phyloP scores from a whole-genome alignment of 1,140 invertebrate species.

The Mercenaria mercenaria region DNA sequence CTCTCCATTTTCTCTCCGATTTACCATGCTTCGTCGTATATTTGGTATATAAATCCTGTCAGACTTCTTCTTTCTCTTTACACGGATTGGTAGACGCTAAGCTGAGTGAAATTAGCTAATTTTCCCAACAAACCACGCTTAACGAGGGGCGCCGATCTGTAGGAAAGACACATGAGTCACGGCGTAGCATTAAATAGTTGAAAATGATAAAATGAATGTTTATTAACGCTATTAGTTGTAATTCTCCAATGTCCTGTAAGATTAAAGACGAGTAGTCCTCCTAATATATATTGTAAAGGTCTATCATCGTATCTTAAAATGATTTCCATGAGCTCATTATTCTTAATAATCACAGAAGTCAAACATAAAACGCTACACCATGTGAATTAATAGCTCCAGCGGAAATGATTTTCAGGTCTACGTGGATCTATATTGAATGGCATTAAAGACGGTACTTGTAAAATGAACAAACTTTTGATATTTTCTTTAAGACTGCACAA shows the following conservation, averaged over 20 bases:
- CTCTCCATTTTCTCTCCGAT: no score
- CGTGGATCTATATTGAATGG: no score
- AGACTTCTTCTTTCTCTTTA: neutral
- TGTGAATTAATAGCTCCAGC: no score
- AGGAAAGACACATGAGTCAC: neutral
- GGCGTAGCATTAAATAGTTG: neutral
- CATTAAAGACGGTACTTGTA: no score
- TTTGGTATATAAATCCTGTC: conserved; percentile 17
- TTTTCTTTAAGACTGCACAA: no score
- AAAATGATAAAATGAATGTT: neutral
- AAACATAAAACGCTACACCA: no score
- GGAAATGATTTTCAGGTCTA: no score
- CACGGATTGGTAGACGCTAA: conserved; percentile 32
- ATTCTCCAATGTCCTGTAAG: neutral
- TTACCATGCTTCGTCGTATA: neutral
- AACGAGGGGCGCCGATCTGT: conserved; percentile 5
- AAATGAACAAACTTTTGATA: no score
- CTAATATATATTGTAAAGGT: conserved; percentile 12
- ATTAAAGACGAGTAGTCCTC: neutral
- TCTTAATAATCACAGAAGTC: neutral
- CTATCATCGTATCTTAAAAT: neutral
- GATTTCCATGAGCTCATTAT: neutral
- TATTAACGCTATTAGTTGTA: neutral
- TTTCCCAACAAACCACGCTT: conserved; percentile 24
- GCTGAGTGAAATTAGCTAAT: conserved; percentile 40